Conservation (phyloP, 2,113 vertebrate genomes). For the Mormyrus iriodes region DNA sequence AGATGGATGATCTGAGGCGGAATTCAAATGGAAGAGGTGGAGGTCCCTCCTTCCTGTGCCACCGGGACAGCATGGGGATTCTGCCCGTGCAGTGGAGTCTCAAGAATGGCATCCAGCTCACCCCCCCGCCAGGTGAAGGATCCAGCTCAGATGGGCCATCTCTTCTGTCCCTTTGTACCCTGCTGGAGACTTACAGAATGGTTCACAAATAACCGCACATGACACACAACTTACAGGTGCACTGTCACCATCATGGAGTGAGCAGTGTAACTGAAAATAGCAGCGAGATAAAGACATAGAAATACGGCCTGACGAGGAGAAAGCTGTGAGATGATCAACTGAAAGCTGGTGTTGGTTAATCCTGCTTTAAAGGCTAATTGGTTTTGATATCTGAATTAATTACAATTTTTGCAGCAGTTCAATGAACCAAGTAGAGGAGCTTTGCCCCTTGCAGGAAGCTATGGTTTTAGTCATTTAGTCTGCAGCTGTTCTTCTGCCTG, state of each 20-base stretch:
- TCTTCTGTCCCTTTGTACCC: background rate
- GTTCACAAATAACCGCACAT: background rate
- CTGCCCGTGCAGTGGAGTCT: conserved; percentile 88
- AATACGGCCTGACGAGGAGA: background rate
- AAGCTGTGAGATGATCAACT: background rate
- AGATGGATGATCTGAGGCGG: conserved; percentile 82
- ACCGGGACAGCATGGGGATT: conserved; percentile 64
- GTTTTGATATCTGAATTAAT: background rate
- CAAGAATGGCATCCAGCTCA: conserved; percentile 82
- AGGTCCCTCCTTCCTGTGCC: conserved; percentile 62
- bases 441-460: background rate
- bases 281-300: background rate
- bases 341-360: background rate
- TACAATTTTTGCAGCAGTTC: background rate
- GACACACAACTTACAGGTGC: background rate
- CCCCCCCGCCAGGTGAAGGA: conserved; percentile 74
- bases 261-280: background rate
- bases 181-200: background rate
- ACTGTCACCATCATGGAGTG: background rate
- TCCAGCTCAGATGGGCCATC: background rate
- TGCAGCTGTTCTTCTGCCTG: background rate
- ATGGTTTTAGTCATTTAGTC: background rate
- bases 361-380: background rate
- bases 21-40: conserved; percentile 50
- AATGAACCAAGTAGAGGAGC: background rate